These are phyloP conservation scores for Corvus moneduloides DNA, from an alignment of 2,113 vertebrate species.

Conservation along the genomic window DNA sequence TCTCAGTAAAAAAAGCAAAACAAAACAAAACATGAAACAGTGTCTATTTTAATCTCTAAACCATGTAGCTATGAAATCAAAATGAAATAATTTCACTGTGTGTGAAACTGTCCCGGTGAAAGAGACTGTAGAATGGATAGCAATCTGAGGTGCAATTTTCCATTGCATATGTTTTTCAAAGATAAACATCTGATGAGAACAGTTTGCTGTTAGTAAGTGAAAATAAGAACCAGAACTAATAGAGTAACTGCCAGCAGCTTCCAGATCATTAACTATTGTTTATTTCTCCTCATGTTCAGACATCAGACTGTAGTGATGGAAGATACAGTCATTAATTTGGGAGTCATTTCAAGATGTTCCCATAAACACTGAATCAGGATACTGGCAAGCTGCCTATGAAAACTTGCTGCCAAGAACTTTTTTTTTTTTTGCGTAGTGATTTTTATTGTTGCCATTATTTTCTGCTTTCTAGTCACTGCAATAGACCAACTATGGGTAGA, in stretches of 20 bases:
- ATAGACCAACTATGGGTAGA: background rate
- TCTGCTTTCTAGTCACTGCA: conserved; percentile 66
- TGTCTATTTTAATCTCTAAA: background rate
- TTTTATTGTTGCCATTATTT: conserved; percentile 66
- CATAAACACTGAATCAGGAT: conserved; percentile 79
- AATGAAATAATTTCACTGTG: background rate
- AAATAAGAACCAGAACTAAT: conserved; percentile 66
- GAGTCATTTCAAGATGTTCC: conserved; percentile 79
- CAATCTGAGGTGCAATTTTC: conserved; percentile 42
- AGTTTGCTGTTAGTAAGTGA: conserved; percentile 37
- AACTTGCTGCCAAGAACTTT: conserved; percentile 30
- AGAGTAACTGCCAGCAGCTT: conserved; percentile 60
- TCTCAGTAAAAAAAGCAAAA: background rate
- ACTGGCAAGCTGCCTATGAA: conserved; percentile 51
- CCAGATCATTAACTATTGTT: conserved; percentile 71
- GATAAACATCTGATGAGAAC: conserved; percentile 62
- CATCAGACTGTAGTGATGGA: conserved; percentile 56
- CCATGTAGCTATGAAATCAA: background rate
- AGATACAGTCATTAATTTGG: conserved; percentile 66
- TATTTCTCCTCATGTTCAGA: conserved; percentile 70
- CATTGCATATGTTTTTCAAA: conserved; percentile 33
- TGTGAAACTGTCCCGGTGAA: background rate
- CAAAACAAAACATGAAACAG: background rate
- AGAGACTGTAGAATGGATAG: background rate
- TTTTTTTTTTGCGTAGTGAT: background rate